phyloP scores from a whole-genome alignment of 53 echinoderm and acorn worm genomes.

The Stichopus horrens region DNA sequence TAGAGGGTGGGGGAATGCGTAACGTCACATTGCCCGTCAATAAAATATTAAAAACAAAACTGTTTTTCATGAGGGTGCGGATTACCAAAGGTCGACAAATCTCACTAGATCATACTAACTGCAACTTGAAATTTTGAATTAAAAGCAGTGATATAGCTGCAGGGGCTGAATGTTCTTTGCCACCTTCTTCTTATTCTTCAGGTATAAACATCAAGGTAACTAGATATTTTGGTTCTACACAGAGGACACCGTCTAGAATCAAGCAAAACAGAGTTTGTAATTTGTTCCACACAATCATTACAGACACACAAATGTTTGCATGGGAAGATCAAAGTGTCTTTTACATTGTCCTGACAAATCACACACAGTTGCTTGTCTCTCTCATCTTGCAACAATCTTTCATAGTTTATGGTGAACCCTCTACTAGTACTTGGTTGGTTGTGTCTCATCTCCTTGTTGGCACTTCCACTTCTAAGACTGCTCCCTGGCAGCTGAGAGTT shows the following conservation, averaged over 20 bases:
- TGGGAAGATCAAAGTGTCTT: conserved; percentile 75
- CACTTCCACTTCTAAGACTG: background rate
- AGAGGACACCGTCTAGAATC: conserved; percentile 65
- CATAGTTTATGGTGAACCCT: background rate
- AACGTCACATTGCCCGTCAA: background rate
- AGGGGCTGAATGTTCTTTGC: background rate
- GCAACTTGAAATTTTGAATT: no score
- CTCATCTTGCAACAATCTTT: conserved; percentile 61
- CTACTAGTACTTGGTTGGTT: background rate
- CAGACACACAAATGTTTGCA: conserved; percentile 90
- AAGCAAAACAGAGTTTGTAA: conserved; percentile 28
- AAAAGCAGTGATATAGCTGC: no score
- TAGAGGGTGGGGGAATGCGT: background rate
- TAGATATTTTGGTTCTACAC: conserved; percentile 66
- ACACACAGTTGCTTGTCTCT: conserved; percentile 76
- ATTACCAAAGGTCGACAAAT: background rate
- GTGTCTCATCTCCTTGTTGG: background rate
- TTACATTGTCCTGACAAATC: conserved; percentile 81
- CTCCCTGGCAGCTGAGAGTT: background rate
- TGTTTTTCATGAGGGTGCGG: background rate
- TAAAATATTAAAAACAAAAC: background rate
- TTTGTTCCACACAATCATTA: conserved; percentile 64
- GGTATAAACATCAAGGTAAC: conserved; percentile 70
- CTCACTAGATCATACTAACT: background rate
- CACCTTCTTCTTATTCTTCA: background rate